Percentiles rank a stretch among this genome's conserved stretches.
Evolutionary conservation across 2,888 invertebrate genomes (phyloP).

Genomic region (Callyntrura guangdongensis): DNA sequence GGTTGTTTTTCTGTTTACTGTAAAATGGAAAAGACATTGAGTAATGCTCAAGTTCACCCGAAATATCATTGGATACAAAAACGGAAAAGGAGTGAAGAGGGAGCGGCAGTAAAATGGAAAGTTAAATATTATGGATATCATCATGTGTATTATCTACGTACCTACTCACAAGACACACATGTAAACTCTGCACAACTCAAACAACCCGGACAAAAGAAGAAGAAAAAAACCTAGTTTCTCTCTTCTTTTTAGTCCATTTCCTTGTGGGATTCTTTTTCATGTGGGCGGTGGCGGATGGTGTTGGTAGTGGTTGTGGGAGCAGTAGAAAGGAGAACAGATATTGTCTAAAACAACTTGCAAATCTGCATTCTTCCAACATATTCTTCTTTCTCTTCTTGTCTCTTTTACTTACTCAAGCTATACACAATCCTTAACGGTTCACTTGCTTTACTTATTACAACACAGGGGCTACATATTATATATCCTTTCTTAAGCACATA

Average conservation of each 20-base stretch:
- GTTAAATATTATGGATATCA: constrained; percentile 75
- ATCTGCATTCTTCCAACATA: constrained; percentile 70
- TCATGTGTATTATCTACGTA: constrained; percentile 44
- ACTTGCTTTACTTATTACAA: constrained; percentile 30
- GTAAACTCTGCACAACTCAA: constrained; percentile 18
- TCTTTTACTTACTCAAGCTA: constrained; percentile 61
- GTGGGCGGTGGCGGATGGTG: background rate
- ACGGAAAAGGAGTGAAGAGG: constrained; percentile 13
- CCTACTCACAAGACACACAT: constrained; percentile 24
- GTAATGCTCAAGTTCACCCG: constrained; percentile 61
- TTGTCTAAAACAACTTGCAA: constrained; percentile 70
- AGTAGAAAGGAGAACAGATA: background rate
- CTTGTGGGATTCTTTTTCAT: constrained; percentile 50
- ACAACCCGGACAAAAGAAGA: constrained; percentile 37
- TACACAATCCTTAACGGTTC: constrained; percentile 61
- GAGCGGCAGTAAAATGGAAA: constrained; percentile 56
- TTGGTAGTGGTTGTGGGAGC: background rate
- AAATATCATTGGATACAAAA: constrained; percentile 30
- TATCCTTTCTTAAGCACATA: background rate
- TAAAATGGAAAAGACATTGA: constrained; percentile 59
- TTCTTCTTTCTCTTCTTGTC: constrained; percentile 58
- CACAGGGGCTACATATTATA: background rate
- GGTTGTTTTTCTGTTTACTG: constrained; percentile 22
- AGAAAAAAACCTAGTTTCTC: background rate
- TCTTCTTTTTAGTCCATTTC: constrained; percentile 40